Evolutionary conservation across 2,888 invertebrate genomes (phyloP), one percentile per base, ranked within the genome.

Genomic region (Cataglyphis altisquamis): DNA sequence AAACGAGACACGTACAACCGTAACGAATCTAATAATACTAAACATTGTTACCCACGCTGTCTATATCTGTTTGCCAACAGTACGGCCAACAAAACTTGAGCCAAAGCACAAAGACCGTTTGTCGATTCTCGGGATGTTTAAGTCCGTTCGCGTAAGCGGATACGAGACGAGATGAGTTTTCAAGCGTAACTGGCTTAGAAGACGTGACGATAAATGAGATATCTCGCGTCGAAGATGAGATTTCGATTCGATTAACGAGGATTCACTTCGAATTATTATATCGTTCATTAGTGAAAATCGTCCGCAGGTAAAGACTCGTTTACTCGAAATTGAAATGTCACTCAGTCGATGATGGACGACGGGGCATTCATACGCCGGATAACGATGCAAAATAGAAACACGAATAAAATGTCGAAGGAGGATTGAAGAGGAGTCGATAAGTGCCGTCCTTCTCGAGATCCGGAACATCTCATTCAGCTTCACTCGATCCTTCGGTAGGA

Each of bases 101-200:
- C 8, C 10, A 29, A 41, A 4, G 6, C 29, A 39, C 10, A 21
- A 63, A 21, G 57, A 6, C 4, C 10, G n/a, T 36, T 39, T 36
- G 1, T 75, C 45, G 32, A 48, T 63, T n/a, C 62, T 36, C 15
- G n/a, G 21, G 9, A 6, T 18, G 29, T 21, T 21, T 25, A 29
- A 29, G 32, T 36, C 12, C n/a, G 63, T 41, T 62, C 60, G 57
- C 75, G 57, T 9, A 12, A 1, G 57, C 57, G 36, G 36, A 36
- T 36, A 39, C 63, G 62, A 78, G 82, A 70, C 55, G 21, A 84
- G 86, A 88, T 86, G 83, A 85, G 87, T 87, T 88, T 89, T 82
- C 86, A 88, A 88, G 81, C 52, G 63, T 15, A 45, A 60, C 63
- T 68, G 82, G 57, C n/a, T 52, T 78, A 21, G 21, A 60, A 68